Base-by-base conservation (phyloP, 2,888 invertebrate species). In the Phania funesta region DNA sequence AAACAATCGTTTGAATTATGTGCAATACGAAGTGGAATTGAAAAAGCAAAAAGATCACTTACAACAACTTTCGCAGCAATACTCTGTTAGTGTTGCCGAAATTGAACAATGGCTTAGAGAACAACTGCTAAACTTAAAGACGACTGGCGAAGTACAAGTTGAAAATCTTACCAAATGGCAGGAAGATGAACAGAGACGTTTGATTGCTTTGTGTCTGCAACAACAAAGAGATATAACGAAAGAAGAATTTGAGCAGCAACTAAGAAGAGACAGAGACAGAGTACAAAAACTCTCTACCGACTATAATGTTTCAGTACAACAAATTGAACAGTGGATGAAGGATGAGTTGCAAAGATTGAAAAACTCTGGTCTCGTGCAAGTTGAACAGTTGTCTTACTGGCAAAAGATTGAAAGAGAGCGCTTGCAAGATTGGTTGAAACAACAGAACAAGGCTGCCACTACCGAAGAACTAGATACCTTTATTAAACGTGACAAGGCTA, bases 131-230 rank as follows among this genome's bases (percentile, higher is more conserved):
- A 89, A 90, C 11, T 70, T 90, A 2, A 87, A 88, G 48, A 86
- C 87, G 0, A 87, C 87, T 0, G 90, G 90, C 0, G 84, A 88
- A 41, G 84, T 87, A 9, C 87, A 89, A 71, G 88, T 90, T 0
- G 89, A 89, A 50, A 88, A 86, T 3, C 80, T 90, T 1, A 86
- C 86, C n/a, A 87, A 88, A 38, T 90, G 90, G 90, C 90, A 90
- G 75, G 82, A 86, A 6, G 76, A 79, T 5, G 90, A 89, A 56
- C 88, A 89, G 46, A 86, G 88, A 20, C 87, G 88, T 11, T 83
- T 90, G 1, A 88, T 90, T 48, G 87, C 88, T n/a, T 29, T 89
- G 58, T 81, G 90, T 1, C 77, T 90, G 8, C 86, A 87, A 44
- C 86, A 89, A 18, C 89, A 90, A 35, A 84, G 86, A 54, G 85